A percentile compares a stretch with the other conserved stretches of the same genome.
These are phyloP conservation scores for Cylloceria caligata DNA, from an alignment of 2,888 invertebrate species.

Conservation along the genomic window DNA sequence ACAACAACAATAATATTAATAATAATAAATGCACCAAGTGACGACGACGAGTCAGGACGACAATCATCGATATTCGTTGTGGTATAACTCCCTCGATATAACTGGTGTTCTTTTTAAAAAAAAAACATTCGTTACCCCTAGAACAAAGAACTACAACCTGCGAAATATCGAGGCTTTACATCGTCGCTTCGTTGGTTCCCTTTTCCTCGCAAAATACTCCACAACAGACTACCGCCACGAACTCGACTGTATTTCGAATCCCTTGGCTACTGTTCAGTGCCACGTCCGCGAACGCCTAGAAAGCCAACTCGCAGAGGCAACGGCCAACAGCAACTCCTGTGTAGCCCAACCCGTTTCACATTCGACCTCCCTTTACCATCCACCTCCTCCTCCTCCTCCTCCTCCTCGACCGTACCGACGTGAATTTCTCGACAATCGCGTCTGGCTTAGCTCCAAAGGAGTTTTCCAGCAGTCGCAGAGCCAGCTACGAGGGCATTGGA, in stretches of 20 bases:
- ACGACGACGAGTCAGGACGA: too few relatives aligned
- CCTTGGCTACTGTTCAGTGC: conserved; percentile 53
- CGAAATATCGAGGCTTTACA: conserved; percentile 18
- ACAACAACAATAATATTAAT: too few relatives aligned
- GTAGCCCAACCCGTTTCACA: conserved; percentile 1
- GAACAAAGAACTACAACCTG: conserved; percentile 11
- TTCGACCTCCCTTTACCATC: conserved; percentile 30
- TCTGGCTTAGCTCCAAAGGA: conserved; percentile 79
- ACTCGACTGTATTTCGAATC: conserved; percentile 57
- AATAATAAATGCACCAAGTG: not conserved
- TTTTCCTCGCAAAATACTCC: conserved; percentile 5
- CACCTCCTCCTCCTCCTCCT: not conserved
- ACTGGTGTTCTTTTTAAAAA: too few relatives aligned
- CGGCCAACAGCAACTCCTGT: not conserved
- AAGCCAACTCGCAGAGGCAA: conserved; percentile 28
- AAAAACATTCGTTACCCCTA: not conserved
- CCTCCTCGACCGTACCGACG: conserved; percentile 56
- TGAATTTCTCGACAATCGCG: conserved; percentile 80
- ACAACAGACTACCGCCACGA: conserved; percentile 19
- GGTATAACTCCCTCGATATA: too few relatives aligned
- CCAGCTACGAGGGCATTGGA: conserved; percentile 35
- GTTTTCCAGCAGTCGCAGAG: conserved; percentile 69
- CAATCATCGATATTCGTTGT: too few relatives aligned
- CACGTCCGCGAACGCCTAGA: conserved; percentile 49
- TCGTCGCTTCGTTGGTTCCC: not conserved